phyloP scores from a whole-genome alignment of 2,113 vertebrate genomes.

The Nettapus auritus region DNA sequence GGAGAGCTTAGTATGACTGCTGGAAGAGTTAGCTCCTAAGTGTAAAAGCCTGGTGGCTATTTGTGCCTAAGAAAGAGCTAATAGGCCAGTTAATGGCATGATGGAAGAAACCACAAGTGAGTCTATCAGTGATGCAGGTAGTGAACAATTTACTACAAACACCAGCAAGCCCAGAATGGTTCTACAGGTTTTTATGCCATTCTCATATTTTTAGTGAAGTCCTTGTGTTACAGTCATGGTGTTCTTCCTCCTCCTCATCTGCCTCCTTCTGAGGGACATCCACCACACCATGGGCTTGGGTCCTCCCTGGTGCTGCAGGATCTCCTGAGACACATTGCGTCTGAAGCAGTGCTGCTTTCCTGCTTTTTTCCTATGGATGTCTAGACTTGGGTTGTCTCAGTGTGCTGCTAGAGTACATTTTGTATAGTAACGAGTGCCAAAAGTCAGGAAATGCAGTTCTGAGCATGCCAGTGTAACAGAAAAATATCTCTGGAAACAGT shows the following conservation, averaged over 20 bases:
- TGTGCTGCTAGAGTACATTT: neutral
- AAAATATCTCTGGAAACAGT: neutral
- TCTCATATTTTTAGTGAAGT: neutral
- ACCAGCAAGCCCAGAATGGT: neutral
- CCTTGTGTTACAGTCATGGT: accelerated
- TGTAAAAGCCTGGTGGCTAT: neutral
- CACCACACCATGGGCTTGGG: neutral
- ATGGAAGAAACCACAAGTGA: neutral
- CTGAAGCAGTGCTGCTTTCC: neutral
- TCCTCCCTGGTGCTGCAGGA: neutral
- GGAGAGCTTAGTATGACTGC: neutral
- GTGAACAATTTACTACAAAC: neutral
- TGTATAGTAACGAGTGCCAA: neutral
- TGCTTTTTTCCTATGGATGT: neutral
- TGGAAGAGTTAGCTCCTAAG: neutral
- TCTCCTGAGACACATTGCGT: neutral
- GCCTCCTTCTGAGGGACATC: accelerated
- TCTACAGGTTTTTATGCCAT: neutral
- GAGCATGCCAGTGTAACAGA: neutral
- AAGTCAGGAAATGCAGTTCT: neutral
- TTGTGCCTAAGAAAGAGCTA: neutral
- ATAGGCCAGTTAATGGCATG: neutral
- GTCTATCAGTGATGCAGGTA: neutral
- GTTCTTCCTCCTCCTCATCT: neutral
- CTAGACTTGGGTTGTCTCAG: neutral